These are phyloP conservation scores for Ameiurus melas DNA, from an alignment of 2,113 vertebrate genomes.

Conservation along the genomic window DNA sequence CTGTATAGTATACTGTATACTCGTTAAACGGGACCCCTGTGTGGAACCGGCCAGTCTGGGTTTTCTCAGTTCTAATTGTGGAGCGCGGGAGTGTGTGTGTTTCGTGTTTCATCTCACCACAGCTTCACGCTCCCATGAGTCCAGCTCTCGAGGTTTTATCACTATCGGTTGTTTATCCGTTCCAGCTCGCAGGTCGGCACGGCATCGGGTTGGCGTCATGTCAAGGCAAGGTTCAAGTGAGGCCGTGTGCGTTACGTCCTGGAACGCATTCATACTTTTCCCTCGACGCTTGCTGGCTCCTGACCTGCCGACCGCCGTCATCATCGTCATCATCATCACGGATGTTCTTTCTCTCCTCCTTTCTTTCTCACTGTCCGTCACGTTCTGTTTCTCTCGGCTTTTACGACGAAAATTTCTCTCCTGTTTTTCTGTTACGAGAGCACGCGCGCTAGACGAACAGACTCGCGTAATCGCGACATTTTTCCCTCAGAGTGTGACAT, in stretches of 20 bases:
- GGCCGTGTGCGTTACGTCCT: background rate
- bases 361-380: background rate
- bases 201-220: background rate
- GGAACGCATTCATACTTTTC: constrained; percentile 1
- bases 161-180: background rate
- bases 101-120: background rate
- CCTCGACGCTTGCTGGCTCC: background rate
- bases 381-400: background rate
- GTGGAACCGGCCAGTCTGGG: background rate
- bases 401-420: background rate
- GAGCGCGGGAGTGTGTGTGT: background rate
- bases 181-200: background rate
- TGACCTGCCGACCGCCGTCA: background rate
- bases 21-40: background rate
- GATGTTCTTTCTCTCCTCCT: background rate
- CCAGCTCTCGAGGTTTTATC: background rate
- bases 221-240: background rate
- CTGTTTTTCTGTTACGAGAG: background rate
- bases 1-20: background rate
- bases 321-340: background rate
- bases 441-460: background rate
- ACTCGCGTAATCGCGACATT: background rate
- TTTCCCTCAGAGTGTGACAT: background rate
- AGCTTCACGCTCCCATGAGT: background rate
- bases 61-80: background rate